Base-by-base conservation (phyloP, 2,113 vertebrate genomes). In the Chionodraco myersi region DNA sequence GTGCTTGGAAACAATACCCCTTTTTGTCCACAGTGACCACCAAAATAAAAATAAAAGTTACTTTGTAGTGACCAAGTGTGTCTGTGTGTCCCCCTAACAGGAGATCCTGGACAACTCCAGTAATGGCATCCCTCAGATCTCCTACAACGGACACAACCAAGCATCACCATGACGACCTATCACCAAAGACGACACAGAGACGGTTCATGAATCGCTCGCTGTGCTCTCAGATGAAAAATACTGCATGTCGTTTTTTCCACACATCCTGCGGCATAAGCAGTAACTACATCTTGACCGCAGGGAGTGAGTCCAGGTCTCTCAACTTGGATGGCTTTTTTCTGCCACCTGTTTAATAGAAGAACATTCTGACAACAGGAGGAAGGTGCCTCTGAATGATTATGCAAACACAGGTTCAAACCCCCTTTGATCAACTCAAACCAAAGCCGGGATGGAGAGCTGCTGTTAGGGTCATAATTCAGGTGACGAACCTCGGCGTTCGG, bases 101-200 rank as follows among this genome's bases (percentile, higher is more conserved):
- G 98, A 99, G 94, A 91, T 96, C 81, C 95, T 97, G 90, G 98
- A 99, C 94, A 98, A 95, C 92, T 93, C 96, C 87, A 97, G 96
- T 84, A 98, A 97, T 47, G 96, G 97, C 88, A 96, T 97, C 72
- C 95, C 97, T 80, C 97, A 96, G 86, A 95, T 98, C 88, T 96
- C 97, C 82, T 97, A 96, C 93, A 98, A 97, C 51, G 96, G 98
- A 92, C 96, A 92, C 84, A 87, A 77, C 0, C 9, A 89, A 0
- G 75, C 86, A 0, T 94, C 94, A 9, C 94, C 92, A 0, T 96
- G 88, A 95, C 16, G 41, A 67, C 2, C 18, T 15, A 30, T 34
- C 44, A 60, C 45, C 47, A 49, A 52, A 73, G 47, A 63, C 36
- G 2, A 71, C 36, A 54, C 30, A 76, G 30, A 77, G 48, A 73